Base-by-base conservation (phyloP, 2,797 vertebrate genomes). In the Propithecus perrieri region DNA sequence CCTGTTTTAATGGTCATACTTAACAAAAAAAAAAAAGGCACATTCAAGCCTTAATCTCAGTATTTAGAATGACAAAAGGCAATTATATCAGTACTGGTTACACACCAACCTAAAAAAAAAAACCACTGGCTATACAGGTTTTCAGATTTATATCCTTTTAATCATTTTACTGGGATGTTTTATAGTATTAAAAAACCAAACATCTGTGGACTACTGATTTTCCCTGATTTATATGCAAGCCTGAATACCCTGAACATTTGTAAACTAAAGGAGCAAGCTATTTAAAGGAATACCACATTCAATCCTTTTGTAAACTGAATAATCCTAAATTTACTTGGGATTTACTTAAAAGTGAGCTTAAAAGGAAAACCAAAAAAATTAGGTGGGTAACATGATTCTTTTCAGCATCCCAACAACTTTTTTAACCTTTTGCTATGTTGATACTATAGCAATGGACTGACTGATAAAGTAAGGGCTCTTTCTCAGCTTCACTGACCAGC, bases 11-110 rank as follows among this genome's bases (percentile, higher is more conserved):
- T 53, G 15, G 14, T 57, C 33, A 89, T 22, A 85, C 30, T 88
- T 75, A 93, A 53, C 17, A 18, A 5, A 48, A 48, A 50, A 50
- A 15, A 50, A 53, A 53, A 53, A 53, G 6, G 50, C n/a, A 93
- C 28, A 43, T 71, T 85, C 43, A 85, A 87, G 33, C n/a, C 57
- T 35, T 89, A 92, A 72, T 41, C 41, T 76, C 53, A 93, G n/a
- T 71, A 71, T 94, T 85, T 26, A 80, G 26, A 95, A 76, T 86
- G 24, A 75, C 46, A 65, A 92, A 93, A 85, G n/a, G 50, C 22
- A 72, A 88, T 89, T 63, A 43, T 55, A 93, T n/a, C 50, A 84
- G 84, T 87, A 86, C 20, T 86, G 18, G 33, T 75, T 89, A 65
- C 17, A 94, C 0, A 9, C 33, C 80, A 83, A 55, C 2, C 38